Conservation (phyloP, 2,113 vertebrate species). For the Aspiorhynchus laticeps region DNA sequence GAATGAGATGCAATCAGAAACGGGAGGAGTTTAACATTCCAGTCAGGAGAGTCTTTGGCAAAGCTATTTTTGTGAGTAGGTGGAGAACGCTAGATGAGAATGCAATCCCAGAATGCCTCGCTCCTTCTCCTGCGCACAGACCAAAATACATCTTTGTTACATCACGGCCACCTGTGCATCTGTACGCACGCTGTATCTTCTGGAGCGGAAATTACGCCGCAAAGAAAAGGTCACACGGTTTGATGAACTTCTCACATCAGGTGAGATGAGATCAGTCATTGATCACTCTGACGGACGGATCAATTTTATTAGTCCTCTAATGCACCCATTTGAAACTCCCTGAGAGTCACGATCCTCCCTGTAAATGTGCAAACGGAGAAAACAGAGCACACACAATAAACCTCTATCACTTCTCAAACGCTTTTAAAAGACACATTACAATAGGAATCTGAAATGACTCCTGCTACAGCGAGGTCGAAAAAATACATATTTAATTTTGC, state of each 20-base stretch:
- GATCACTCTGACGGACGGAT: conserved; percentile 68
- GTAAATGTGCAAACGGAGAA: background rate
- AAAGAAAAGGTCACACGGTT: conserved; percentile 63
- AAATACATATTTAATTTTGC: conserved; percentile 74
- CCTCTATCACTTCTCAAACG: background rate
- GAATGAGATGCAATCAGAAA: background rate
- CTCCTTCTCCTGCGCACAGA: background rate
- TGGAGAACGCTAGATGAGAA: background rate
- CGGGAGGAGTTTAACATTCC: background rate
- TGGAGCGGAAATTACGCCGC: conserved; percentile 23
- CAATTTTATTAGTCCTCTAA: conserved; percentile 69
- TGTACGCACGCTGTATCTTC: background rate
- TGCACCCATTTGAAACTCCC: conserved; percentile 47
- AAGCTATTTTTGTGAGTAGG: conserved; percentile 1
- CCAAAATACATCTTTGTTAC: background rate
- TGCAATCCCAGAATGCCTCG: conserved; percentile 5
- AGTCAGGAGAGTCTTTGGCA: conserved; percentile 14
- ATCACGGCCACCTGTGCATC: background rate
- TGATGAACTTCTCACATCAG: conserved; percentile 71
- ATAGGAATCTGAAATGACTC: conserved; percentile 67
- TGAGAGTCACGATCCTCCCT: background rate
- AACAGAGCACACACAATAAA: conserved; percentile 27
- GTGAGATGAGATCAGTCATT: conserved; percentile 66
- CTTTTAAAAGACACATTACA: conserved; percentile 59
- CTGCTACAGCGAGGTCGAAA: conserved; percentile 61